A percentile compares a stretch with the other conserved stretches of the same genome.
These are phyloP conservation scores for Cheirogaleus major DNA, from an alignment of 2,797 vertebrate genomes.

Conservation along the genomic window DNA sequence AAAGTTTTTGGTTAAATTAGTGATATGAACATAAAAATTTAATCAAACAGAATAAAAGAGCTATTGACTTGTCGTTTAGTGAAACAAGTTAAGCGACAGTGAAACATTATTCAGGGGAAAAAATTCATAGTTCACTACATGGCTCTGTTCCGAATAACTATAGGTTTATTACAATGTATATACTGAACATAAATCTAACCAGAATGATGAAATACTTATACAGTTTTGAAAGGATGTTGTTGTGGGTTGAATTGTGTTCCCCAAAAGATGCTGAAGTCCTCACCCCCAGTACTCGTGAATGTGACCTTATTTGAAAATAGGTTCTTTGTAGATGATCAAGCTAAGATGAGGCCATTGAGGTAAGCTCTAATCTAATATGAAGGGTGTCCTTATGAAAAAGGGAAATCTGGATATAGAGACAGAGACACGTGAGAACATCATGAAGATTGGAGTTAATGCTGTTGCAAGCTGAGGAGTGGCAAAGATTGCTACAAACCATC, in stretches of 20 bases:
- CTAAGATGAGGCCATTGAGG: not conserved
- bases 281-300: not conserved
- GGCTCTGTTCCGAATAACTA: not conserved
- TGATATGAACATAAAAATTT: not conserved
- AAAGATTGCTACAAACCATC: not conserved
- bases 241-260: not conserved
- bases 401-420: not conserved
- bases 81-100: not conserved
- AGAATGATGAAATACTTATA: not conserved
- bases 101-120: not conserved
- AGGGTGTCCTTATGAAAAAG: not conserved
- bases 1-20: not conserved
- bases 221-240: not conserved
- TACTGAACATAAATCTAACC: not conserved
- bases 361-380: not conserved
- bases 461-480: not conserved
- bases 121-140: not conserved
- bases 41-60: not conserved
- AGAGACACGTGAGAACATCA: not conserved
- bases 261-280: not conserved
- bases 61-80: not conserved
- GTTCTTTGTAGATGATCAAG: not conserved
- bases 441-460: not conserved
- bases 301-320: not conserved
- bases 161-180: not conserved